Evolutionary conservation across 2,888 invertebrate genomes (phyloP).

Genomic region (Thumatha senex): DNA sequence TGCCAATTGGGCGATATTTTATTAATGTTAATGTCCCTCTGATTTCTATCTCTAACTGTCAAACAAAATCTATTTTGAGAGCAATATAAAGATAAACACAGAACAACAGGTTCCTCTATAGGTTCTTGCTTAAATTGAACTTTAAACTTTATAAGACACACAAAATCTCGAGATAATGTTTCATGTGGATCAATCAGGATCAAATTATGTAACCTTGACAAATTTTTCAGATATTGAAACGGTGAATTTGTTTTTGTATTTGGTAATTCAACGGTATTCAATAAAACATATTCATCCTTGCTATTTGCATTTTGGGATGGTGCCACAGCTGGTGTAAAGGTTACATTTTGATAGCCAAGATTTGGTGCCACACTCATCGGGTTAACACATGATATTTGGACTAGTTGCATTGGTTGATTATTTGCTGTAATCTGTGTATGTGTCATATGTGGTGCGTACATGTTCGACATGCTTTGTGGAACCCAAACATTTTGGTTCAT

Average conservation of each 20-base stretch:
- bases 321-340: constrained; percentile 2
- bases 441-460: constrained; percentile 13
- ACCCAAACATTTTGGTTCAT: constrained; percentile 14
- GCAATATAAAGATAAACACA: constrained; percentile 55
- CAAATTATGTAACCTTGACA: constrained; percentile 57
- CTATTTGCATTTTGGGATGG: background rate
- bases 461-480: constrained; percentile 2
- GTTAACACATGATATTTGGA: constrained; percentile 4
- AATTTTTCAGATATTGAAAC: constrained; percentile 56
- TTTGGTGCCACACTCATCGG: constrained; percentile 1
- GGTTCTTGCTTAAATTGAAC: constrained; percentile 57
- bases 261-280: constrained; percentile 64
- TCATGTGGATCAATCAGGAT: constrained; percentile 44
- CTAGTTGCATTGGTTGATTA: constrained; percentile 12
- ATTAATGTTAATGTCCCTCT: constrained; percentile 47
- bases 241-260: constrained; percentile 63
- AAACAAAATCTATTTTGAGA: constrained; percentile 52
- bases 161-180: constrained; percentile 34
- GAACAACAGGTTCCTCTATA: constrained; percentile 43
- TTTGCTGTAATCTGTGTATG: background rate
- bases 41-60: constrained; percentile 50
- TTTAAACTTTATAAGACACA: constrained; percentile 63
- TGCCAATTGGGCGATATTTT: constrained; percentile 68
- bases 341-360: constrained; percentile 5
- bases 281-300: constrained; percentile 32